Evolutionary conservation across 2,113 vertebrate genomes (phyloP).

Genomic region (Neomonachus schauinslandi): DNA sequence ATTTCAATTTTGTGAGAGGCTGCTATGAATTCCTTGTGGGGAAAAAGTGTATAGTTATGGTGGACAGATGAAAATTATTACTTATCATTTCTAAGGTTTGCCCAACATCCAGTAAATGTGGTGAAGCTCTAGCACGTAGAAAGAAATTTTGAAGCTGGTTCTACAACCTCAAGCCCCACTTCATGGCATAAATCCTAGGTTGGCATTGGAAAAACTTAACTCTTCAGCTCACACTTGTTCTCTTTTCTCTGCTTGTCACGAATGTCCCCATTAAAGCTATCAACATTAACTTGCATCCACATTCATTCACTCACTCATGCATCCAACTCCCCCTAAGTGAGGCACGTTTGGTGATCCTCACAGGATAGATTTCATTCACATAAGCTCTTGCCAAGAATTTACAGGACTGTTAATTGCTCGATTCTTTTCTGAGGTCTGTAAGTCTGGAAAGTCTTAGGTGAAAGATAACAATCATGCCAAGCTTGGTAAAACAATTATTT

Average conservation of each 20-base stretch:
- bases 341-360: not conserved
- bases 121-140: not conserved
- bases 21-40: slow-evolving; percentile 53
- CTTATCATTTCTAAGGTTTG: slow-evolving; percentile 24
- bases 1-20: slow-evolving; percentile 49
- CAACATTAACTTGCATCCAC: not conserved
- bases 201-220: not conserved
- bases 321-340: slow-evolving; percentile 1
- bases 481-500: slow-evolving; percentile 52
- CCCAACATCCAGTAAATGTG: slow-evolving; percentile 29
- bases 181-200: not conserved
- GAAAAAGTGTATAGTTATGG: not conserved
- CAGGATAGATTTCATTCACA: slow-evolving; percentile 25
- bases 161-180: not conserved
- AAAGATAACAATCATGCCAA: slow-evolving; percentile 56
- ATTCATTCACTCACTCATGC: not conserved
- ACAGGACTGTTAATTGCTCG: slow-evolving; percentile 48
- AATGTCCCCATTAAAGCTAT: not conserved
- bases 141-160: slow-evolving; percentile 27
- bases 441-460: slow-evolving; percentile 57
- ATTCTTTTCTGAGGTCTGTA: slow-evolving; percentile 56
- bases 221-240: not conserved
- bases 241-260: not conserved
- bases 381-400: slow-evolving; percentile 39
- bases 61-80: slow-evolving; percentile 61